Base-by-base conservation (phyloP, 2,113 vertebrate species). In the Nycticebus coucang region DNA sequence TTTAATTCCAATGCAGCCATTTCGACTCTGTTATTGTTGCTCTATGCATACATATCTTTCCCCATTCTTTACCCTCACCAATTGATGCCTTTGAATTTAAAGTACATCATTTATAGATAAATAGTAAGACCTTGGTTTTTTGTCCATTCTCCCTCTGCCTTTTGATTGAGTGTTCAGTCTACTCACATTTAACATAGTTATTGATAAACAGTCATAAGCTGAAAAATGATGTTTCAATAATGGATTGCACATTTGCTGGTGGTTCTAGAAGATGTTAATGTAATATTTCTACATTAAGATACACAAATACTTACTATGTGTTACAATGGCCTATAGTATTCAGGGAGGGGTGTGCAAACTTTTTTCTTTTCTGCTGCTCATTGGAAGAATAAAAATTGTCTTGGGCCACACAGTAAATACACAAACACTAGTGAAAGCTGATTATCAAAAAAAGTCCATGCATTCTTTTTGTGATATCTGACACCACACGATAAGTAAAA, bases 1-100 rank as follows among this genome's bases (percentile, higher is more conserved):
- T 64, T 85, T 82, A 93, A 82, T 68, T 90, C 41, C 35, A 94
- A 53, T 37, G 26, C n/a, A 96, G n/a, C 28, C 69, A 77, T 45
- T 90, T 35, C n/a, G 72, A 55, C 30, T 78, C 41, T 81, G 45
- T 83, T 55, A 12, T 33, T 12, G 19, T 72, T 74, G 80, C 18
- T 33, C 1, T 59, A 68, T 50, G 50, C 33, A 41, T 68, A 7
- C 22, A 59, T 69, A 14, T 60, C 71, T 78, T 90, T 66, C 13
- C 22, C 1, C 22, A 86, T 50, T 33, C 14, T 71, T 69, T 71
- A 35, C 35, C 35, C 50, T 87, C 33, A 68, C 37, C 5, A 41
- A 41, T 85, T 57, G 45, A 1, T 80, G 78, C 28, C 74, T 93
- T 83, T 59, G 50, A 81, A 68, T 93, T 72, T 53, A 53, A 81